These are phyloP conservation scores for Drosophila ohnishii DNA, from an alignment of 1,140 invertebrate species.

Conservation along the genomic window DNA sequence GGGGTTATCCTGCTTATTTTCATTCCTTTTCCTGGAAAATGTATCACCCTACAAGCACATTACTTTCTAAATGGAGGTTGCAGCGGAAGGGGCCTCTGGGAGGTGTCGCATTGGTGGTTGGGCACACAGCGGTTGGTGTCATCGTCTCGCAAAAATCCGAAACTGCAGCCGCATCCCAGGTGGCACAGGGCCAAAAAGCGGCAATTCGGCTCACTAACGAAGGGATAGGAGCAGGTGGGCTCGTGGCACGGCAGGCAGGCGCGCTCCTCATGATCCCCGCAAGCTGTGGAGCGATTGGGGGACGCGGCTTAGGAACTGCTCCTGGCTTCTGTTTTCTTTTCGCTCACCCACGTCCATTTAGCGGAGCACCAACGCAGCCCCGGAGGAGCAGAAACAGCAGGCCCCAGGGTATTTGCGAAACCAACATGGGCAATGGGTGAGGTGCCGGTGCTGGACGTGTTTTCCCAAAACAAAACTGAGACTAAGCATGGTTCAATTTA, in stretches of 20 bases:
- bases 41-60: not conserved
- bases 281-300: constrained; percentile 24
- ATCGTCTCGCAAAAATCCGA: constrained; percentile 51
- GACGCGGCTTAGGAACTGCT: not conserved
- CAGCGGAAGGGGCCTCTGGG: not conserved
- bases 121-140: constrained; percentile 30
- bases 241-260: constrained; percentile 44
- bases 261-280: constrained; percentile 49
- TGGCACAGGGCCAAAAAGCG: constrained; percentile 1
- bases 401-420: not conserved
- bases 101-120: not conserved
- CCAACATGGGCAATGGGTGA: constrained; percentile 13
- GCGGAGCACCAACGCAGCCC: not conserved
- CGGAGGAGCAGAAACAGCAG: constrained; percentile 7
- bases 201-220: not conserved
- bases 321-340: not conserved
- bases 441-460: not conserved
- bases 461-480: constrained; percentile 10
- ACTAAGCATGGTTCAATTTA: constrained; percentile 10
- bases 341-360: constrained; percentile 37
- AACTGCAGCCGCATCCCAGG: constrained; percentile 54
- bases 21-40: no score
- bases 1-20: not conserved
- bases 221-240: constrained; percentile 36
- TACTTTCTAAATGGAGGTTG: not conserved